These are phyloP conservation scores for Raja brachyura DNA, from an alignment of 2,113 vertebrate genomes.

Conservation along the genomic window DNA sequence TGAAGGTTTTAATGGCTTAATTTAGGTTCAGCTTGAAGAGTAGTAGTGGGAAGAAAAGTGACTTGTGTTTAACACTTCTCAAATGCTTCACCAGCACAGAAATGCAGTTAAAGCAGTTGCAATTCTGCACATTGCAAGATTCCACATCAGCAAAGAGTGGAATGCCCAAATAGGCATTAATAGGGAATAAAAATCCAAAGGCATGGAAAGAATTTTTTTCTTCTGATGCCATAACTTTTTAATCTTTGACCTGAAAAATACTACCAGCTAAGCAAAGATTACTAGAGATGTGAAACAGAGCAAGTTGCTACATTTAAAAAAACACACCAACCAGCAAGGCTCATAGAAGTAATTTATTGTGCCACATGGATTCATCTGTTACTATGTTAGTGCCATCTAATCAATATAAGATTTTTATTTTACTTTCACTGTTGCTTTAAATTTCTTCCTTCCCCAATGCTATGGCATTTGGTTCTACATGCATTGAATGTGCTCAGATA, in stretches of 20 bases:
- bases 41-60: too few species aligned
- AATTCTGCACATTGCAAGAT: neutral
- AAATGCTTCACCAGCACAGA: neutral
- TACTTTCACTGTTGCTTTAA: too few species aligned
- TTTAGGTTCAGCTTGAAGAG: too few species aligned
- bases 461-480: neutral
- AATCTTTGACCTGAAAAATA: neutral
- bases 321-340: neutral
- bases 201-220: neutral
- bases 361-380: neutral
- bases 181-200: neutral
- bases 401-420: neutral
- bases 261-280: neutral
- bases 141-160: neutral
- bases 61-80: neutral
- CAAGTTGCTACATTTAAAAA: neutral
- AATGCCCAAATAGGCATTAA: neutral
- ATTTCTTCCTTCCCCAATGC: neutral
- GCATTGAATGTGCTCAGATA: neutral
- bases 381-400: neutral
- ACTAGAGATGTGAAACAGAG: neutral
- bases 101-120: neutral
- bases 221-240: neutral
- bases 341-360: neutral
- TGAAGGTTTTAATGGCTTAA: too few species aligned